Base-by-base conservation (phyloP, 2,113 vertebrate genomes). In the Serilophus lunatus region DNA sequence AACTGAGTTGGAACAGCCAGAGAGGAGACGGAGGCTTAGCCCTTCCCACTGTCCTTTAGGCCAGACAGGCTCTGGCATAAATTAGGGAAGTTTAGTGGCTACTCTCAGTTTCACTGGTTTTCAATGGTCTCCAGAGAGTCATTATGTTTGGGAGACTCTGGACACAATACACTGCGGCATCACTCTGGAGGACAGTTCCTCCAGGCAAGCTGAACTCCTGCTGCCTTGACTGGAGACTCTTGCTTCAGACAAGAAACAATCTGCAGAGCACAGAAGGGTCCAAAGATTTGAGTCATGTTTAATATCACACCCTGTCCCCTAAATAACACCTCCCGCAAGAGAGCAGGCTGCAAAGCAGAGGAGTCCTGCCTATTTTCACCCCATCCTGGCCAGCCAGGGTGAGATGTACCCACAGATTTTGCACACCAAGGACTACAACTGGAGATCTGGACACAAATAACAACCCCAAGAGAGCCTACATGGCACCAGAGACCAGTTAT, bases 51-150 rank as follows among this genome's bases (percentile, higher is more conserved):
- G 72, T 88, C 68, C 90, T 95, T 72, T 89, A 75, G 63, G 64
- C 82, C 60, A 88, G 64, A 78, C 17, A 7, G 77, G 50, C 35
- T 18, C 78, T 86, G 84, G 71, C 84, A 88, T 77, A 94, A 92
- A 95, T 83, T 75, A 81, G 82, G 56, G 50, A 88, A 92, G 59
- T 93, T 96, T 83, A 95, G 79, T 57, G 86, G 88, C 93, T 88
- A 86, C 79, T 92, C 75, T 93, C 92, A 92, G 86, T 92, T 90
- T 79, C 64, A 86, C 36, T 78, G 85, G 64, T 60, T 94, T 96
- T 93, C 86, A 95, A 54, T 29, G 51, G 79, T 95, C 93, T 93
- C 94, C 28, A 49, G 75, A 40, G 90, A 22, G 4, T 57, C 19
- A 26, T 93, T 78, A 83, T 29, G 64, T 78, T 83, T 83, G 85